phyloP scores from a whole-genome alignment of 2,888 invertebrate genomes.

The Arctia plantaginis region DNA sequence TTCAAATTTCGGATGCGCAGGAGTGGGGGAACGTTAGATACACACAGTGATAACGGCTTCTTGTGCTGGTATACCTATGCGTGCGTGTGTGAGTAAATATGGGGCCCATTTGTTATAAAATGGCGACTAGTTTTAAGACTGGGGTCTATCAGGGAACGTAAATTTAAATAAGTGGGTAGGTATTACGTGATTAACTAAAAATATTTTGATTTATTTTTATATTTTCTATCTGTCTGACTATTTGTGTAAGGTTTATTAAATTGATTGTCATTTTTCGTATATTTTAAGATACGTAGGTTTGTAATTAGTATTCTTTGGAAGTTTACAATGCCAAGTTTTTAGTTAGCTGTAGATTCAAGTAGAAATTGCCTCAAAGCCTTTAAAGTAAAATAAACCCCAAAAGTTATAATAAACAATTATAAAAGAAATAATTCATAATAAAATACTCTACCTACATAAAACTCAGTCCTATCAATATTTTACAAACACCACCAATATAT shows the following conservation, averaged over 20 bases:
- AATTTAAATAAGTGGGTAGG: neutral
- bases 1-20: conserved; percentile 80
- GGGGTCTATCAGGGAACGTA: neutral
- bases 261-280: neutral
- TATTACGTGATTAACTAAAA: neutral
- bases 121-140: conserved; percentile 19
- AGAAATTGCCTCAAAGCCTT: neutral
- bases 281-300: no score
- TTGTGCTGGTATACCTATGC: conserved; percentile 3
- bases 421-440: neutral
- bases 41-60: conserved; percentile 49
- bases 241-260: neutral
- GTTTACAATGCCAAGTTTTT: neutral
- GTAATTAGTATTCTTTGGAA: neutral
- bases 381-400: neutral
- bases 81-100: conserved; percentile 27
- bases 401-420: no score
- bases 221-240: neutral
- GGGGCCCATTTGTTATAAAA: conserved; percentile 33
- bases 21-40: conserved; percentile 72
- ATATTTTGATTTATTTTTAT: neutral
- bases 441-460: neutral
- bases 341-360: no score
- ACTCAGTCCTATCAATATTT: neutral
- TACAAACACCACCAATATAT: neutral